Evolutionary conservation across 2,888 invertebrate genomes (phyloP), one percentile per base, ranked within the genome.

Genomic region (Chironomus riparius): DNA sequence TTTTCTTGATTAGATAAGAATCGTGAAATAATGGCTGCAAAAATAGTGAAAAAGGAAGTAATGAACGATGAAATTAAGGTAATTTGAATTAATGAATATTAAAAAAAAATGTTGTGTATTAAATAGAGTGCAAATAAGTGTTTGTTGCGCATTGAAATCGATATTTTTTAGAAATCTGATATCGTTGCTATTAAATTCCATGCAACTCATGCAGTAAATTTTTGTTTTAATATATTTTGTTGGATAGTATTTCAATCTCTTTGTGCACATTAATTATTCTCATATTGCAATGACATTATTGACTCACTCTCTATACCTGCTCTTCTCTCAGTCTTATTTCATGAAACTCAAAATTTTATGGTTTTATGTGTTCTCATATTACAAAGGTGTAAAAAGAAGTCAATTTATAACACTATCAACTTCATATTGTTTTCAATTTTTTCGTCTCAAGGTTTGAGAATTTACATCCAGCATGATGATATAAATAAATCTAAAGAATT

Each of bases 11-110:
- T 24, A 21, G 65, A 24, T 65, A 22, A 72, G 62, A 62, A 47
- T 38, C 2, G 7, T 38, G 10, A 38, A 38, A 38, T 28, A 24
- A 72, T 72, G 72, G 62, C 72, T n/a, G 47, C 72, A 24, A 72
- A 72, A 62, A 47, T 61, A n/a, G 72, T 72, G 13, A 91, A 91
- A 83, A 91, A 91, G 83, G 91, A 91, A 82, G 86, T 88, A 80
- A 84, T 86, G 78, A 90, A 89, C 84, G 91, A 91, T 85, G 91
- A 91, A 85, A 91, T 91, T 82, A 91, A 91, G 88, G 91, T 92
- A 85, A 81, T 38, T 12, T 24, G n/a, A 38, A 62, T 47, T 18
- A 22, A 70, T 50, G 28, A 28, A 28, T 28, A 28, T 28, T 24
- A 24, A 4, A 4, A 10, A 38, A 38, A 38, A 10, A 38, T 38